phyloP scores from a whole-genome alignment of 2,797 vertebrate genomes.

The Tadarida brasiliensis region DNA sequence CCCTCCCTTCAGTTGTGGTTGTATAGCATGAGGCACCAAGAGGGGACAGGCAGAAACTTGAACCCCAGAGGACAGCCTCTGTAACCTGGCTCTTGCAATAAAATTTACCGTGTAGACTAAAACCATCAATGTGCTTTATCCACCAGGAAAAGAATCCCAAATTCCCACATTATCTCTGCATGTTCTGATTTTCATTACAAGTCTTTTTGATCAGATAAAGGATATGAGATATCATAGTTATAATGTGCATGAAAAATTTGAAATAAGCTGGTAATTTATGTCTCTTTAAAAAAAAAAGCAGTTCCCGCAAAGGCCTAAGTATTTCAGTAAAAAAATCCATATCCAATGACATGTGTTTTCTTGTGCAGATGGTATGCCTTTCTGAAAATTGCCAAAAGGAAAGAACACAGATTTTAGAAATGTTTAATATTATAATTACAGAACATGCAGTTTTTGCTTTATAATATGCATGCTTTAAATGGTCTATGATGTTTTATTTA shows the following conservation, averaged over 20 bases:
- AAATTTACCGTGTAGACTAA: background rate
- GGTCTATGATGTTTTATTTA: slow-evolving; percentile 62
- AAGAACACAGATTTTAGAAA: slow-evolving; percentile 65
- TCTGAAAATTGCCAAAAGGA: slow-evolving; percentile 62
- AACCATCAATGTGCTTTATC: background rate
- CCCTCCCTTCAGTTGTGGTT: background rate
- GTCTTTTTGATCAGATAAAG: background rate
- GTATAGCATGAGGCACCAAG: background rate
- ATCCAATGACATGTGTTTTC: slow-evolving; percentile 54
- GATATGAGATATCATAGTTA: background rate
- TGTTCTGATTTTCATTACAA: slow-evolving; percentile 38
- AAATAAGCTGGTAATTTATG: slow-evolving; percentile 2
- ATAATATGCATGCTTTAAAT: slow-evolving; percentile 39
- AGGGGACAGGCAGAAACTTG: background rate
- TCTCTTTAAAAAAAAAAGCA: slow-evolving; percentile 15
- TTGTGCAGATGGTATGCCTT: slow-evolving; percentile 65
- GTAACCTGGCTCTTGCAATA: background rate
- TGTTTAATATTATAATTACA: slow-evolving; percentile 60
- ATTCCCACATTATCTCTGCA: slow-evolving; percentile 20
- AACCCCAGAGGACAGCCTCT: background rate
- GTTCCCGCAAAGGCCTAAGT: slow-evolving; percentile 21
- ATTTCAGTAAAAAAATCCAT: slow-evolving; percentile 54
- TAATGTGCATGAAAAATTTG: slow-evolving; percentile 36
- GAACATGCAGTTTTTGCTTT: slow-evolving; percentile 41
- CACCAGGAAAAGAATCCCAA: background rate